Percentiles rank a stretch among this genome's conserved stretches.
phyloP scores from a whole-genome alignment of 2,113 vertebrate genomes.

The Calyptommatus sinebrachiatus region DNA sequence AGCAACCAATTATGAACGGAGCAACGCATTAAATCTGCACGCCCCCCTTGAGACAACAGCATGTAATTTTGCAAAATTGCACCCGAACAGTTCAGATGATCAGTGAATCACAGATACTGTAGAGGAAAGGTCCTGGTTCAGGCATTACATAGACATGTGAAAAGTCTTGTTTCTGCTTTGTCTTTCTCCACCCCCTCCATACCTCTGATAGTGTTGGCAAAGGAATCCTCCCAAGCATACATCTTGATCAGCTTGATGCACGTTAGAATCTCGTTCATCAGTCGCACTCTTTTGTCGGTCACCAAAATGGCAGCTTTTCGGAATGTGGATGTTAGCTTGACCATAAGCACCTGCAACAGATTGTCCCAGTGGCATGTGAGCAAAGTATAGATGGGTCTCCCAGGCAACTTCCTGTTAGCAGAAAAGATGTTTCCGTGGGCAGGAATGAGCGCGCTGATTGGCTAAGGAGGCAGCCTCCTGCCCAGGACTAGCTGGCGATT shows the following conservation, averaged over 20 bases:
- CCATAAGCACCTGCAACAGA: constrained; percentile 69
- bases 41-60: background rate
- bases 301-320: constrained; percentile 63
- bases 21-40: background rate
- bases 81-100: background rate
- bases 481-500: too few species aligned
- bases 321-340: constrained; percentile 68
- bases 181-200: constrained; percentile 4
- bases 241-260: constrained; percentile 84
- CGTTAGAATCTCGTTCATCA: constrained; percentile 81
- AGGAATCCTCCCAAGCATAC: constrained; percentile 81
- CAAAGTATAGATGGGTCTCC: background rate
- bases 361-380: constrained; percentile 22
- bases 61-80: constrained; percentile 29
- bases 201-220: constrained; percentile 73
- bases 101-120: background rate
- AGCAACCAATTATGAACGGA: background rate
- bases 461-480: too few species aligned
- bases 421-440: too few species aligned
- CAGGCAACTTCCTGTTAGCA: too few species aligned
- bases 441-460: too few species aligned
- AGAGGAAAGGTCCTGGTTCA: background rate
- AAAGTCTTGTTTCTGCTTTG: background rate
- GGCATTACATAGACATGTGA: background rate
- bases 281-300: constrained; percentile 74